These are phyloP conservation scores for Drosophila quadrilineata DNA, from an alignment of 1,140 invertebrate genomes.

Conservation along the genomic window DNA sequence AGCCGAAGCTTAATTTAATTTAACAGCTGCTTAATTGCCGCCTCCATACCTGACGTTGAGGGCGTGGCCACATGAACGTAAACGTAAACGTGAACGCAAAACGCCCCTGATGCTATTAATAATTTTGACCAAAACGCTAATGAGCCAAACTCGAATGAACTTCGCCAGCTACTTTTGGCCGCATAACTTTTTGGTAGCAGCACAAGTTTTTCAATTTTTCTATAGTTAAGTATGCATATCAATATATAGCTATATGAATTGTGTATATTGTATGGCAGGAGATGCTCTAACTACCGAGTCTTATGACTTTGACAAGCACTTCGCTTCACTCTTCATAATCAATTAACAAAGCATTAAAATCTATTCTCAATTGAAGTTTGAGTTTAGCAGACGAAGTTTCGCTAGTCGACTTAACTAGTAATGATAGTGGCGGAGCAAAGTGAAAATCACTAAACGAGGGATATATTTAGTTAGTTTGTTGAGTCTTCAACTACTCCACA, in stretches of 20 bases:
- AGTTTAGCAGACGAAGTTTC: too few relatives aligned
- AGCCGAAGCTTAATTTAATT: constrained; percentile 71
- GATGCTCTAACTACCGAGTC: not conserved
- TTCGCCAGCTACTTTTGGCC: constrained; percentile 48
- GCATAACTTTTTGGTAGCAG: constrained; percentile 39
- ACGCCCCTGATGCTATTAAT: constrained; percentile 51
- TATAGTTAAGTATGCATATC: constrained; percentile 23
- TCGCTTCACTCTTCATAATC: constrained; percentile 22
- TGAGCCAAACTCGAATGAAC: constrained; percentile 66
- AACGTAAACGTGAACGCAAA: not conserved
- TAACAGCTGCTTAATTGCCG: constrained; percentile 78
- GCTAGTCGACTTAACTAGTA: too few relatives aligned
- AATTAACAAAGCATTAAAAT: constrained; percentile 19
- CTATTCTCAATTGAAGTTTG: constrained; percentile 8
- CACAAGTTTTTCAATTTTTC: constrained; percentile 71
- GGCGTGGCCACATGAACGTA: constrained; percentile 20
- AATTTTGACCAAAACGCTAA: constrained; percentile 76
- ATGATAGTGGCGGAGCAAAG: too few relatives aligned
- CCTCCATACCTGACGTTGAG: constrained; percentile 5
- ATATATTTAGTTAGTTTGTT: too few relatives aligned
- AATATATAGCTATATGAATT: too few relatives aligned
- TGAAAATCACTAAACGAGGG: too few relatives aligned
- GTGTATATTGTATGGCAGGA: too few relatives aligned
- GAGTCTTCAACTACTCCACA: too few relatives aligned
- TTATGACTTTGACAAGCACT: constrained; percentile 10